Conservation (phyloP, 2,888 invertebrate species). For the Ectropis crepuscularia region DNA sequence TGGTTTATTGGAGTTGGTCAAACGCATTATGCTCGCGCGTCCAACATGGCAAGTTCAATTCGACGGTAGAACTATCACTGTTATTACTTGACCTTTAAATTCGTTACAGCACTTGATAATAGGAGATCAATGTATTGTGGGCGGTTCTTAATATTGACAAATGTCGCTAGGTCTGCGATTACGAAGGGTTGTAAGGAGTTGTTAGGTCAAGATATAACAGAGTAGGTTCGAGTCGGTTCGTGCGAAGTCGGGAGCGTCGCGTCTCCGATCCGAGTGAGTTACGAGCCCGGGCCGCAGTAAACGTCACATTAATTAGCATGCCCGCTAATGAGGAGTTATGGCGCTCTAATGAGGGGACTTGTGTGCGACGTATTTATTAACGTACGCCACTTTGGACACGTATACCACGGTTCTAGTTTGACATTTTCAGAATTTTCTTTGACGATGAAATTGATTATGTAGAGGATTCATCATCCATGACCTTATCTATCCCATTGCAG, state of each 20-base stretch:
- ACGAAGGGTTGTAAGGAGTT: too few species aligned
- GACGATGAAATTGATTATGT: neutral
- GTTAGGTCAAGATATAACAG: too few species aligned
- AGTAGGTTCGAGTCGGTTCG: constrained; percentile 9
- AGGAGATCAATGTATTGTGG: too few species aligned
- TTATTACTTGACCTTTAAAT: too few species aligned
- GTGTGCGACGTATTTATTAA: constrained; percentile 49
- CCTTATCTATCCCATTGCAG: too few species aligned
- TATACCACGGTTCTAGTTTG: neutral
- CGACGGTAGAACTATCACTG: too few species aligned
- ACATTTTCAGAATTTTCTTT: neutral
- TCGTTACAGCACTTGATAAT: too few species aligned
- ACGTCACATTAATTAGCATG: constrained; percentile 83
- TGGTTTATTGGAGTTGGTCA: too few species aligned
- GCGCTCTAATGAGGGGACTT: constrained; percentile 80
- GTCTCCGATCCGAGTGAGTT: constrained; percentile 44
- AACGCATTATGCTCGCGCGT: too few species aligned
- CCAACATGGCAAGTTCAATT: too few species aligned
- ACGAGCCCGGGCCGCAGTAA: constrained; percentile 70
- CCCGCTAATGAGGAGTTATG: constrained; percentile 84
- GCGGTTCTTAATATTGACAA: too few species aligned
- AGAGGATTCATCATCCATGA: neutral
- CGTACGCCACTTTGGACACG: constrained; percentile 29
- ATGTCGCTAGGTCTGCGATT: too few species aligned
- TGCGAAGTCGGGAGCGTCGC: constrained; percentile 7